phyloP scores from a whole-genome alignment of 2,888 invertebrate species.

The Baccha elongata region DNA sequence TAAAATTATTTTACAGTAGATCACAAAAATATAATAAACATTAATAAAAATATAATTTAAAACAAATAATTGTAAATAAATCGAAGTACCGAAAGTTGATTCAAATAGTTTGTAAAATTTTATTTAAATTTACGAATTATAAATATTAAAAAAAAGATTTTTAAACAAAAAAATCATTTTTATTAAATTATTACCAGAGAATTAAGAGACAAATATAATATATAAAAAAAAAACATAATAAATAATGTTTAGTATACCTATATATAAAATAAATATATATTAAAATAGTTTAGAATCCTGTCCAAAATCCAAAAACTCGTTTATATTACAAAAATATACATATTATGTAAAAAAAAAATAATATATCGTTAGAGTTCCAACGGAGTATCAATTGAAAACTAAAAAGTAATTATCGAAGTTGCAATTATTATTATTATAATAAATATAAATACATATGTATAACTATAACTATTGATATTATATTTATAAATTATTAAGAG shows the following conservation, averaged over 20 bases:
- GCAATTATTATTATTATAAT: conserved; percentile 68
- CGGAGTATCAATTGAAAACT: conserved; percentile 69
- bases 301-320: conserved; percentile 34
- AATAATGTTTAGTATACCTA: conserved; percentile 41
- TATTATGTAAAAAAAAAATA: conserved; percentile 15
- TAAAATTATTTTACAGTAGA: conserved; percentile 24
- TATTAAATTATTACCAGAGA: conserved; percentile 71
- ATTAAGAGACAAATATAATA: conserved; percentile 71
- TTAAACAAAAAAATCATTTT: conserved; percentile 39
- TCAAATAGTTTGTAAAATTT: conserved; percentile 67
- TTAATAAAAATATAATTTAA: conserved; percentile 17
- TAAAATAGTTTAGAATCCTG: conserved; percentile 11
- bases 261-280: conserved; percentile 24
- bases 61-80: conserved; percentile 57
- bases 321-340: conserved; percentile 33
- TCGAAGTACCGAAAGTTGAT: conserved; percentile 70
- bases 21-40: conserved; percentile 37
- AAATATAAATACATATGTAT: conserved; percentile 16
- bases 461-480: conserved; percentile 40
- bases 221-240: conserved; percentile 44
- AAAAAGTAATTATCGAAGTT: conserved; percentile 61
- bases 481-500: conserved; percentile 60
- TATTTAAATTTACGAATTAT: conserved; percentile 41
- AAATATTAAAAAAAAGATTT: conserved; percentile 19
- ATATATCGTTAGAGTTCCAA: conserved; percentile 59